These are phyloP conservation scores for Microtus oregoni DNA, from an alignment of 2,113 vertebrate species.

Conservation along the genomic window DNA sequence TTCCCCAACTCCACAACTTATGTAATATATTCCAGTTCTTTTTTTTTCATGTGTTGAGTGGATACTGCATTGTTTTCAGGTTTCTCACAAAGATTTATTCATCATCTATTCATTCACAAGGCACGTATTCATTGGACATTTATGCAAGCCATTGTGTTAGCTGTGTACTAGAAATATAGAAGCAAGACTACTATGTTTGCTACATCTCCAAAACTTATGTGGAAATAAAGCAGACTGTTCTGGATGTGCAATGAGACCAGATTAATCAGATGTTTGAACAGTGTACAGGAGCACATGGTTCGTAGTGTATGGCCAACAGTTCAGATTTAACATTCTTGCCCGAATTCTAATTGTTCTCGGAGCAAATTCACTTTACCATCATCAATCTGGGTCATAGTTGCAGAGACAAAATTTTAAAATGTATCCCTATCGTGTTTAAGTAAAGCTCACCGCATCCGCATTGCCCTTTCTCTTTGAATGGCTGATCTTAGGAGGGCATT, in stretches of 20 bases:
- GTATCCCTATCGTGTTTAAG: not conserved
- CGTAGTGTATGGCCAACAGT: not conserved
- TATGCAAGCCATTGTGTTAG: not conserved
- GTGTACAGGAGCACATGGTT: not conserved
- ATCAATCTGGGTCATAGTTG: not conserved
- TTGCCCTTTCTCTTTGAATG: not conserved
- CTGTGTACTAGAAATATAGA: not conserved
- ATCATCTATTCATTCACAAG: not conserved
- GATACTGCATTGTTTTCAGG: not conserved
- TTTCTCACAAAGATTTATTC: not conserved
- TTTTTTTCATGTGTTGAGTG: not conserved
- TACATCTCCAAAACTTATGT: not conserved
- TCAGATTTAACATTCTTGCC: not conserved
- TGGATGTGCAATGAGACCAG: not conserved
- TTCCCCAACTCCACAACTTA: not conserved
- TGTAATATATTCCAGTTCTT: not conserved
- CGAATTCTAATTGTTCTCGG: not conserved
- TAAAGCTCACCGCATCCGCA: not conserved
- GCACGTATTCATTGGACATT: not conserved
- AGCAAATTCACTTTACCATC: not conserved
- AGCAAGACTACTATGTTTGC: not conserved
- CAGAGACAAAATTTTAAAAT: constrained; percentile 16
- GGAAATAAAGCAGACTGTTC: not conserved
- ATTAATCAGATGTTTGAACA: not conserved
- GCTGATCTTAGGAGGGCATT: not conserved